Percentiles rank a stretch among this genome's conserved stretches.
Conservation (phyloP, 92 coral and sea anemone species). For the Anthopleura xanthogrammica region DNA sequence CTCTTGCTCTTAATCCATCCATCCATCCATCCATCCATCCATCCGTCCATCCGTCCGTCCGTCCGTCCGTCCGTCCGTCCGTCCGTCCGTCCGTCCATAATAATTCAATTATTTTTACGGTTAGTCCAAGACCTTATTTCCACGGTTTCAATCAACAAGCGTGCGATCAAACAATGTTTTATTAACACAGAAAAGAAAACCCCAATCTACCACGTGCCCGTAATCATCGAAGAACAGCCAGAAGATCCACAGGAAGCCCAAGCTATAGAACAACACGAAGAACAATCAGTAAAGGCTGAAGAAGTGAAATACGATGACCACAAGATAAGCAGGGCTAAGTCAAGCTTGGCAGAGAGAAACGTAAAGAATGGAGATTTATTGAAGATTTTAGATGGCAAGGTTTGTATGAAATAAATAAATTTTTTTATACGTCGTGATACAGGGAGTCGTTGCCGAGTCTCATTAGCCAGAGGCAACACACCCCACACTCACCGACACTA, state of each 20-base stretch:
- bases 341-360: background rate
- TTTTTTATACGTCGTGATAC: no score
- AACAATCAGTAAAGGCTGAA: background rate
- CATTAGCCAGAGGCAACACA: no score
- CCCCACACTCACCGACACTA: no score
- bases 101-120: no score
- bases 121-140: no score
- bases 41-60: no score
- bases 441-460: no score
- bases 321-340: background rate
- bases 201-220: background rate
- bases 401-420: background rate
- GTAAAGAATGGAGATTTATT: background rate
- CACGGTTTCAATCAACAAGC: no score
- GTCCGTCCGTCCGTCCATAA: no score
- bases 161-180: background rate
- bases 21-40: no score
- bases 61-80: no score
- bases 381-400: background rate
- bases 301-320: background rate
- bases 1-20: no score
- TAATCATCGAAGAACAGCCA: background rate
- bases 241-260: background rate
- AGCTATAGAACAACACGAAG: background rate
- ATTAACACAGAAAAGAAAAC: slow-evolving; percentile 13